Percentiles rank a stretch among this genome's conserved stretches.
phyloP scores from a whole-genome alignment of 2,888 invertebrate species.

The Anthrax anthrax region DNA sequence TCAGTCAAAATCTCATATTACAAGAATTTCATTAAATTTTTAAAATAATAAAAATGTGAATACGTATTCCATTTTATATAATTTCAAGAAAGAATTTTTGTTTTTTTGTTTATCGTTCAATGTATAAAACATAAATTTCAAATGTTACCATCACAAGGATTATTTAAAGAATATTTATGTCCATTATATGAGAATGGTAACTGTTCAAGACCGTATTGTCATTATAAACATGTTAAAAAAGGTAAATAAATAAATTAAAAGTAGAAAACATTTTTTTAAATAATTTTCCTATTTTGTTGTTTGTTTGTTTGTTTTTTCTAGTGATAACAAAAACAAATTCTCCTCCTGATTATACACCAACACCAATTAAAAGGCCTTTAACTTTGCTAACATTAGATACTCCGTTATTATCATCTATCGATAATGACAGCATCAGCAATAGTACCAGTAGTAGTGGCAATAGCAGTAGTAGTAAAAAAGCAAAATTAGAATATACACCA shows the following conservation, averaged over 20 bases:
- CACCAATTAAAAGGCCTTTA: conserved; percentile 17
- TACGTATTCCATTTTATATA: too few species aligned
- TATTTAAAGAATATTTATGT: conserved; percentile 73
- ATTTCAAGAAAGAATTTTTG: too few species aligned
- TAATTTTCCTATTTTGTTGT: too few species aligned
- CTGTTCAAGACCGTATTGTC: conserved; percentile 84
- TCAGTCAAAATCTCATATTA: too few species aligned
- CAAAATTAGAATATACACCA: conserved; percentile 31
- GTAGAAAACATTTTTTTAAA: too few species aligned
- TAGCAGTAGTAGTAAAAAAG: conserved; percentile 20
- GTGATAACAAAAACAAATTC: background rate
- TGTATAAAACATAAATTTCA: too few species aligned
- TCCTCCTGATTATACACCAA: conserved; percentile 26
- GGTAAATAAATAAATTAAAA: conserved; percentile 31
- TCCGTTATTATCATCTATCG: conserved; percentile 12
- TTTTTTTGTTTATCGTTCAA: too few species aligned
- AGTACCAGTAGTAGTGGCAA: too few species aligned
- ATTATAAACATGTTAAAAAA: conserved; percentile 73
- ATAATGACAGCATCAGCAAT: too few species aligned
- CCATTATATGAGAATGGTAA: conserved; percentile 67
- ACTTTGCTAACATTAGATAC: conserved; percentile 23
- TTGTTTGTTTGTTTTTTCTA: too few species aligned
- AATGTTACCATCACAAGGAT: conserved; percentile 84
- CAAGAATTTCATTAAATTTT: too few species aligned
- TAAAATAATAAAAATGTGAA: too few species aligned